Evolutionary conservation across 2,888 invertebrate species (phyloP), one percentile per base, ranked within the genome.

Genomic region (Drosophila sordidapex): DNA sequence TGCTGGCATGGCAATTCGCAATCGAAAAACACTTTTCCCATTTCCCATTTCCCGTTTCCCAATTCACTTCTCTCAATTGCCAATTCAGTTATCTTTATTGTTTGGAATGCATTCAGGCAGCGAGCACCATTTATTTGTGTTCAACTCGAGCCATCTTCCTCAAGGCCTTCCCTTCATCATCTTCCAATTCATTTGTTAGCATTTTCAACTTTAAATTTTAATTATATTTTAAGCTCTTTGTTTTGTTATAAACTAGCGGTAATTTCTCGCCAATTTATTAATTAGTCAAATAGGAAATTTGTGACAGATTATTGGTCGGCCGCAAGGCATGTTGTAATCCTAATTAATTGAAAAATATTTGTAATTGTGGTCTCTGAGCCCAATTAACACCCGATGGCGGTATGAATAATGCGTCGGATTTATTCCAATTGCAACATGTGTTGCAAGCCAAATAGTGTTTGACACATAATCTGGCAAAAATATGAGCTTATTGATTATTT

Each of bases 71-170:
- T 21, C 18, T 18, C 66, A 67, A 54, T 48, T 51, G 51, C 56
- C 63, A 53, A 51, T 61, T 71, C 36, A 51, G 43, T 52, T 71
- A 43, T 43, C 21, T 21, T 21, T 13, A 21, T 43, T 21, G 21
- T 43, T 43, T 13, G 21, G 21, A 43, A 43, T 43, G 43, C 21
- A 70, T 62, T 56, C 49, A 70, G 21, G 29, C 40, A 21, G 13
- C 15, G 25, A 25, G 15, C 15, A 25, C 1, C 38, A 54, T 33
- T 33, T 40, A 48, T 38, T 38, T 36, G 25, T 7, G 18, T 4
- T 11, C 18, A 10, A 15, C 15, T 46, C 46, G 46, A 43, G 11
- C 43, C 10, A 11, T 43, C 43, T 11, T 43, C 5, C 5, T 5
- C 11, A 21, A 21, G 11, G 6, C 43, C 11, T 21, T 21, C 43